These are phyloP conservation scores for Anser brachyrhynchus DNA, from an alignment of 2,113 vertebrate species.

Conservation along the genomic window DNA sequence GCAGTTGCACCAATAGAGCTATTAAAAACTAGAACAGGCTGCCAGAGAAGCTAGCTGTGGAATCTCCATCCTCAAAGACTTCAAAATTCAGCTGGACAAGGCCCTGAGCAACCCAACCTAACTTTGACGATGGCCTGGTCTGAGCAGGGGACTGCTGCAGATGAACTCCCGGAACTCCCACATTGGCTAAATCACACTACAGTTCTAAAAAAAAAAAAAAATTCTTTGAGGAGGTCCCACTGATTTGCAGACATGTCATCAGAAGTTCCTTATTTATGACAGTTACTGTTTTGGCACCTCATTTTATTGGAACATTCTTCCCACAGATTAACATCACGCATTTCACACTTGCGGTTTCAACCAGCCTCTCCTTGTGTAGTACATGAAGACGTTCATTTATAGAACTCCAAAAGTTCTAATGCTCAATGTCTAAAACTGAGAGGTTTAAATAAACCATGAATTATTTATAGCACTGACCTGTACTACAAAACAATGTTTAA, in stretches of 20 bases:
- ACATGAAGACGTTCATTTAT: neutral
- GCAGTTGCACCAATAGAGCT: neutral
- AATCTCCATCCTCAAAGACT: neutral
- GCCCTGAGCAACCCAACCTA: neutral
- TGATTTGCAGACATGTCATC: neutral
- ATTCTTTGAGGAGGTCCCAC: neutral
- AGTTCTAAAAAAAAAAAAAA: neutral
- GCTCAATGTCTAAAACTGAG: neutral
- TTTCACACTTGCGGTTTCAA: constrained; percentile 18
- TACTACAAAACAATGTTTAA: neutral
- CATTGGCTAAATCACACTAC: neutral
- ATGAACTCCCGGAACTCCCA: neutral
- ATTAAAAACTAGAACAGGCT: neutral
- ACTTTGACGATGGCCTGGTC: neutral
- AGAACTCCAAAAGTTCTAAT: neutral
- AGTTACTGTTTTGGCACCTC: neutral
- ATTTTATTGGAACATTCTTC: neutral
- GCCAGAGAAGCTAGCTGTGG: neutral
- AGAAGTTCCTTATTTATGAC: neutral
- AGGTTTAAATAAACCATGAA: neutral
- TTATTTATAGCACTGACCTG: neutral
- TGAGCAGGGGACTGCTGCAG: neutral
- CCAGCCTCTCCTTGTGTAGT: neutral
- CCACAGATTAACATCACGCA: neutral
- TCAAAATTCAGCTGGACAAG: neutral